Conservation (phyloP, 2,113 vertebrate species). For the Rallus limicola region DNA sequence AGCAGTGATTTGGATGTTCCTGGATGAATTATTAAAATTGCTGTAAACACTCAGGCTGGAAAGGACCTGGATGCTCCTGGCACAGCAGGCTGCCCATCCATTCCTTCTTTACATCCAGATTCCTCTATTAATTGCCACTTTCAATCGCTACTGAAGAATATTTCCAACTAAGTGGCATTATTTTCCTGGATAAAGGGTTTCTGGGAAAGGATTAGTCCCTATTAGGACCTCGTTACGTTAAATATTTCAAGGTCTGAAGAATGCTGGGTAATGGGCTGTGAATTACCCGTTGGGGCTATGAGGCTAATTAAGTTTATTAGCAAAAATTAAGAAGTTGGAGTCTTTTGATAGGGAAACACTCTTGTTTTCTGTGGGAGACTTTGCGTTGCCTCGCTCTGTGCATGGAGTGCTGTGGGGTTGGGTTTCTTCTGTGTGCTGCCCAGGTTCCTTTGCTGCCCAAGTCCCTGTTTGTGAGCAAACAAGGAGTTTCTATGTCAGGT, state of each 20-base stretch:
- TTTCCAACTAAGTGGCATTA: not conserved
- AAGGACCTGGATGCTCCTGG: not conserved
- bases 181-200: not conserved
- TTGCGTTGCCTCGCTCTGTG: not conserved
- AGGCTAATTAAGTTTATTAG: conserved; percentile 42
- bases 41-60: not conserved
- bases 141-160: not conserved
- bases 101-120: not conserved
- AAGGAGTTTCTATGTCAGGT: fast-evolving
- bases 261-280: not conserved
- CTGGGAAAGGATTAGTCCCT: not conserved
- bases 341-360: not conserved
- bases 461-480: not conserved
- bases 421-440: not conserved
- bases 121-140: not conserved
- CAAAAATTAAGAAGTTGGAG: not conserved
- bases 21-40: not conserved
- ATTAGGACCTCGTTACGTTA: not conserved
- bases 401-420: fast-evolving
- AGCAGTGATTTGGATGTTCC: not conserved
- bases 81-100: not conserved
- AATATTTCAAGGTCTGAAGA: not conserved
- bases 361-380: not conserved
- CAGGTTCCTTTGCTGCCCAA: not conserved
- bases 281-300: conserved; percentile 25